phyloP scores from a whole-genome alignment of 2,888 invertebrate genomes.

The Drosophila flavopinicola region DNA sequence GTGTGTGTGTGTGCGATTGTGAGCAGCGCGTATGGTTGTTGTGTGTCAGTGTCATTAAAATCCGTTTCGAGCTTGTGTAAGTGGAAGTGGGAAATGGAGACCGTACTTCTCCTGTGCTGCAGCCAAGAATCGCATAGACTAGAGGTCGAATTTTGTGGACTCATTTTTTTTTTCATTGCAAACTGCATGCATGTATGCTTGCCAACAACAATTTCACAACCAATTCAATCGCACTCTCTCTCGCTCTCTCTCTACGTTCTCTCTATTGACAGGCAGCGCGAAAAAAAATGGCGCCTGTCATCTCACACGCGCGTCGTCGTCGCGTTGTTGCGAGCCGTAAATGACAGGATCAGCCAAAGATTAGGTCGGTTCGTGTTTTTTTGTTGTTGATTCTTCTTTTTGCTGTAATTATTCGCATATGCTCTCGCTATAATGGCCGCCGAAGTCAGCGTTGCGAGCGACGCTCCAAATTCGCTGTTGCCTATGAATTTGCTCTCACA shows the following conservation, averaged over 20 bases:
- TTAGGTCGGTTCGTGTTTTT: conserved; percentile 1
- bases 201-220: conserved; percentile 17
- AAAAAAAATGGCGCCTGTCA: conserved; percentile 66
- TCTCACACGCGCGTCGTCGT: conserved; percentile 47
- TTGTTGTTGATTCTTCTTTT: background rate
- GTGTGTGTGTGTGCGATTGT: conserved; percentile 36
- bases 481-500: conserved; percentile 28
- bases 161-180: conserved; percentile 10
- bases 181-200: conserved; percentile 17
- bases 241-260: conserved; percentile 14
- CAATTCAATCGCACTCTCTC: conserved; percentile 11
- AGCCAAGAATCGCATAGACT: conserved; percentile 26
- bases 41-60: conserved; percentile 42
- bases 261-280: conserved; percentile 29
- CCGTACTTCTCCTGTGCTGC: conserved; percentile 44
- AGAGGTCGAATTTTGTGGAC: conserved; percentile 34
- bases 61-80: conserved; percentile 50
- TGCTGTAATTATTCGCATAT: conserved; percentile 37
- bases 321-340: conserved; percentile 11
- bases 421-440: conserved; percentile 10
- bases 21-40: conserved; percentile 21
- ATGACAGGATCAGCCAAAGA: conserved; percentile 43
- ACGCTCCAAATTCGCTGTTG: conserved; percentile 33
- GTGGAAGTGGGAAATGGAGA: conserved; percentile 45
- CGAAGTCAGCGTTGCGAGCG: conserved; percentile 2